Evolutionary conservation across 2,113 vertebrate genomes (phyloP).

Genomic region (Silurus asotus): DNA sequence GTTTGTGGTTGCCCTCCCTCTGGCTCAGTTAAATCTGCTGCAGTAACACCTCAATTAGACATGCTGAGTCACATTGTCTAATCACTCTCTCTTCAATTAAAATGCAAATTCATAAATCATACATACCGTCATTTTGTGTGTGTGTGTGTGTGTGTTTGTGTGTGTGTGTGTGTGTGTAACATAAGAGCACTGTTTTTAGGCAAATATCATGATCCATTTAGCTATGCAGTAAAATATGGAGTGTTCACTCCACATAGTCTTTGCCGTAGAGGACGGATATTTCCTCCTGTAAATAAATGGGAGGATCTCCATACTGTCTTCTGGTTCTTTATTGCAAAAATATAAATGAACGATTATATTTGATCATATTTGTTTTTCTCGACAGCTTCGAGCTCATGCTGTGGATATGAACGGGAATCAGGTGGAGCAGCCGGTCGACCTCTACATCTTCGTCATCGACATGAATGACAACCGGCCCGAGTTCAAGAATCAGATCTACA

Average conservation of each 20-base stretch:
- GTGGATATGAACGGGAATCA: slow-evolving; percentile 98
- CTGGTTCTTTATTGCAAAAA: not conserved
- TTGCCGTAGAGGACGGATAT: too few relatives aligned
- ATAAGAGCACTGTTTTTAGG: not conserved
- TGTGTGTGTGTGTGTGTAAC: slow-evolving; percentile 24
- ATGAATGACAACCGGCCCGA: slow-evolving; percentile 98
- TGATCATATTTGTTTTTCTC: not conserved
- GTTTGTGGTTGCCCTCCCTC: not conserved
- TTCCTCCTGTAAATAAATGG: not conserved
- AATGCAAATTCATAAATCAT: slow-evolving; percentile 21
- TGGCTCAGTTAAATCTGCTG: not conserved
- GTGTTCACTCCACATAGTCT: not conserved
- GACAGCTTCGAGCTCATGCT: slow-evolving; percentile 89
- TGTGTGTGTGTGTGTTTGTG: slow-evolving; percentile 29
- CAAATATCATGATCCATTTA: not conserved
- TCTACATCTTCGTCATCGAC: slow-evolving; percentile 97
- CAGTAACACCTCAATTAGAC: slow-evolving; percentile 19
- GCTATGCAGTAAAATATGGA: too few relatives aligned
- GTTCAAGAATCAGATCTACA: slow-evolving; percentile 93
- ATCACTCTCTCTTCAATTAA: slow-evolving; percentile 18
- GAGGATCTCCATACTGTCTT: not conserved
- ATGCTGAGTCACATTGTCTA: not conserved
- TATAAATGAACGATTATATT: too few relatives aligned
- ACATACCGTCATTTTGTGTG: not conserved
- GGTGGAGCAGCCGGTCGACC: slow-evolving; percentile 98